Conservation (phyloP, 2,888 invertebrate genomes). For the Acronicta alni region DNA sequence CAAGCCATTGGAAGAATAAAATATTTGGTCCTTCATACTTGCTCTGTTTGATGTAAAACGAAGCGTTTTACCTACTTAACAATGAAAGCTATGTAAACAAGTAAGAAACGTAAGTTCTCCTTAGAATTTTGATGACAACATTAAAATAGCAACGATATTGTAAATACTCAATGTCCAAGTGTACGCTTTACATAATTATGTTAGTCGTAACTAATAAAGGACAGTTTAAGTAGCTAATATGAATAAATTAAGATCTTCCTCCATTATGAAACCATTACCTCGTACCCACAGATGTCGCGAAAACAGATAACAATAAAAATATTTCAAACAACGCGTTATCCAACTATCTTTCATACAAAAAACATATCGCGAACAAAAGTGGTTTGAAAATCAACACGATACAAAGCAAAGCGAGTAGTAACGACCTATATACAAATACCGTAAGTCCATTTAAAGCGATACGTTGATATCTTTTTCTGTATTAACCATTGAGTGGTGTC, state of each 20-base stretch:
- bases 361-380: constrained; percentile 79
- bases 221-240: no score
- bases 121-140: no score
- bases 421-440: constrained; percentile 77
- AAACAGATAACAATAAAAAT: constrained; percentile 60
- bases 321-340: constrained; percentile 57
- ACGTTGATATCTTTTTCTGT: constrained; percentile 48
- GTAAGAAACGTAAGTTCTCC: no score
- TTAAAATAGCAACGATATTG: constrained; percentile 15
- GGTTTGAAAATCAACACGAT: constrained; percentile 84
- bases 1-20: constrained; percentile 53
- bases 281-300: constrained; percentile 55
- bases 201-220: no score
- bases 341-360: constrained; percentile 68
- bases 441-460: constrained; percentile 63
- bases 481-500: constrained; percentile 61
- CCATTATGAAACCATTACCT: constrained; percentile 43
- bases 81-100: neutral
- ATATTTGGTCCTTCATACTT: constrained; percentile 20
- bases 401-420: constrained; percentile 78
- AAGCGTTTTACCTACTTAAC: neutral
- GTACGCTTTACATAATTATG: no score
- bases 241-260: constrained; percentile 27
- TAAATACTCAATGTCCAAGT: no score
- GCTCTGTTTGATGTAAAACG: neutral